A percentile compares a stretch with the other conserved stretches of the same genome.
Evolutionary conservation across 1,140 invertebrate species (phyloP).

Genomic region (Drosophila oshimai): DNA sequence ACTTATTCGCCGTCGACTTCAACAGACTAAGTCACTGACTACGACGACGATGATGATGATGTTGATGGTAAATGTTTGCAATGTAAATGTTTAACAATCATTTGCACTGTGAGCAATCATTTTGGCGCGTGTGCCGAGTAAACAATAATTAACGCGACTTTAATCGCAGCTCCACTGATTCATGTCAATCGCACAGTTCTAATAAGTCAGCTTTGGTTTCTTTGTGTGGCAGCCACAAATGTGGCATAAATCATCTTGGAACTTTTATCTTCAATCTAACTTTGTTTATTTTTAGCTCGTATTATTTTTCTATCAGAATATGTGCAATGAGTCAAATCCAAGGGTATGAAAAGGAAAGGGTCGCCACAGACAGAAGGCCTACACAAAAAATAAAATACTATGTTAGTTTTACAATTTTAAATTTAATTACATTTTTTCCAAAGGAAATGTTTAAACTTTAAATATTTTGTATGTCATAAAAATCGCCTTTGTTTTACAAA

Average conservation of each 20-base stretch:
- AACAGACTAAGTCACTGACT: slow-evolving; percentile 27
- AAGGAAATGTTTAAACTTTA: no score
- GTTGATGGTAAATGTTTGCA: slow-evolving; percentile 47
- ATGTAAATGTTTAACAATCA: slow-evolving; percentile 72
- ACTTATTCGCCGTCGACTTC: slow-evolving; percentile 47
- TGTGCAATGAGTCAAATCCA: background rate
- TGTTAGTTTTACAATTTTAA: no score
- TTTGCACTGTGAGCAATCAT: slow-evolving; percentile 71
- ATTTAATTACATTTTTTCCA: no score
- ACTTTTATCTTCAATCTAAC: background rate
- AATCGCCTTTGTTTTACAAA: no score
- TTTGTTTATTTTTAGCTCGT: background rate
- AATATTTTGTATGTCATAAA: no score
- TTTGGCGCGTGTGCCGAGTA: slow-evolving; percentile 66
- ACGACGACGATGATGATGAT: slow-evolving; percentile 31
- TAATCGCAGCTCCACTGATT: slow-evolving; percentile 58
- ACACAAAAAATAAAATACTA: background rate
- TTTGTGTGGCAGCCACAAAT: background rate
- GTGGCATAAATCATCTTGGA: background rate
- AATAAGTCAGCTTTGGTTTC: slow-evolving; percentile 9
- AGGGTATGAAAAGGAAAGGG: slow-evolving; percentile 5
- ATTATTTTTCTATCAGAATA: background rate
- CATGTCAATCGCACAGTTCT: slow-evolving; percentile 37
- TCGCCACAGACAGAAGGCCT: no score
- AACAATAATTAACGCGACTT: slow-evolving; percentile 64